phyloP scores from a whole-genome alignment of 2,797 vertebrate species.

The Eulemur rubriventer region DNA sequence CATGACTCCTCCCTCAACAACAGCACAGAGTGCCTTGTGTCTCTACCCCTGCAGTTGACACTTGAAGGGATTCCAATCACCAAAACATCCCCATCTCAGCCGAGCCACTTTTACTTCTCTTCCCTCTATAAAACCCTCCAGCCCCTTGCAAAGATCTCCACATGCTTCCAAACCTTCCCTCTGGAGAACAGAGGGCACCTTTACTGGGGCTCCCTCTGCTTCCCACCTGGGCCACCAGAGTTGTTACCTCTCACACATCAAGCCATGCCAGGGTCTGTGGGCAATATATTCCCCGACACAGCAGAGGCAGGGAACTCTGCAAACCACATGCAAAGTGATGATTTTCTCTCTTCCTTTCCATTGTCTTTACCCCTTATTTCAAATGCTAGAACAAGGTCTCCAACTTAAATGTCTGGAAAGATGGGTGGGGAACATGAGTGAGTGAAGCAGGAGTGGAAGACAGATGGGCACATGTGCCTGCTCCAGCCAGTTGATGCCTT shows the following conservation, averaged over 20 bases:
- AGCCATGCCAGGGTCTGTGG: neutral
- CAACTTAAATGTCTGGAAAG: neutral
- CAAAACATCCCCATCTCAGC: neutral
- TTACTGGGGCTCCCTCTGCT: neutral
- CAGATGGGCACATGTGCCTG: neutral
- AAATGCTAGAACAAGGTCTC: neutral
- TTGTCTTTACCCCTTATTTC: neutral
- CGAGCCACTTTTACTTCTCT: neutral
- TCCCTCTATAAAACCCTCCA: neutral
- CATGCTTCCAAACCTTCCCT: neutral
- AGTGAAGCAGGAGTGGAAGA: neutral
- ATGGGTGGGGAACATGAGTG: neutral
- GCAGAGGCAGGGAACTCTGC: neutral
- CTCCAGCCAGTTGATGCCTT: neutral
- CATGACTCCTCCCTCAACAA: neutral
- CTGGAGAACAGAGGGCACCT: neutral
- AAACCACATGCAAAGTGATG: neutral
- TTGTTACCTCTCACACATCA: neutral
- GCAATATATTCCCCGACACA: neutral
- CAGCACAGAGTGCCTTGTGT: neutral
- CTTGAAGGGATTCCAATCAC: neutral
- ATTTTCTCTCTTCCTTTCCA: neutral
- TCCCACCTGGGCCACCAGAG: neutral
- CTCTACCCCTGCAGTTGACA: neutral
- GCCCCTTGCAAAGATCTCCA: neutral